Conservation (phyloP, 2,888 invertebrate genomes). For the Clepsis dumicolana region DNA sequence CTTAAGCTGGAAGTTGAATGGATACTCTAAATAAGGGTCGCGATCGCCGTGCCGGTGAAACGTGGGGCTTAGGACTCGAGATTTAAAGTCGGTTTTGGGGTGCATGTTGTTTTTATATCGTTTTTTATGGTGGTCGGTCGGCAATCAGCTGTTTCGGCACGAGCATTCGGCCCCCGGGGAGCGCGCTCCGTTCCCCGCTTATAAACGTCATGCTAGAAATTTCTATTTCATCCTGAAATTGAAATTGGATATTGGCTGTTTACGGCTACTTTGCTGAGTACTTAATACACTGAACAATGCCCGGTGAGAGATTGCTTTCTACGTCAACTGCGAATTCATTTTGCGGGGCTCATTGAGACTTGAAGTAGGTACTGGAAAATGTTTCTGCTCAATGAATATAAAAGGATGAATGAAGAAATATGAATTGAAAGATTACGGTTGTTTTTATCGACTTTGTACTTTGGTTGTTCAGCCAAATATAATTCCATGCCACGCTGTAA, state of each 20-base stretch:
- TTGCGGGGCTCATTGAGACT: conserved; percentile 1
- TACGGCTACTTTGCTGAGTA: conserved; percentile 23
- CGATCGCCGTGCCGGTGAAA: conserved; percentile 33
- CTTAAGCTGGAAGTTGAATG: conserved; percentile 61
- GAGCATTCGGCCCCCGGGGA: conserved; percentile 73
- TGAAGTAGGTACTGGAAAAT: background rate
- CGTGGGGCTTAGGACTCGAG: conserved; percentile 42
- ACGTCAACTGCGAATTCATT: conserved; percentile 5
- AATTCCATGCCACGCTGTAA: background rate
- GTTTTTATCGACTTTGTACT: background rate
- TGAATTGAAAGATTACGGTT: background rate
- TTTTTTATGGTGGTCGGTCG: conserved; percentile 80
- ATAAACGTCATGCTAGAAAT: conserved; percentile 52
- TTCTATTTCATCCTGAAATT: conserved; percentile 68
- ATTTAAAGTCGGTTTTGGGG: conserved; percentile 50
- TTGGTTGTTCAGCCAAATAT: background rate
- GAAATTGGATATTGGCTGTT: conserved; percentile 54
- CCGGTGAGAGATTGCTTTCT: conserved; percentile 21
- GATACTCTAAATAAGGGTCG: conserved; percentile 65
- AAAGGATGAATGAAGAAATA: background rate
- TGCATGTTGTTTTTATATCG: conserved; percentile 57
- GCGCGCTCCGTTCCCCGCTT: conserved; percentile 62
- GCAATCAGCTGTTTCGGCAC: conserved; percentile 85
- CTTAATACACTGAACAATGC: conserved; percentile 4
- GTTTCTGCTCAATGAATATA: background rate